Conservation (phyloP, 30 jellyfish, hydroid and myxozoan species). For the Kudoa iwatai region DNA sequence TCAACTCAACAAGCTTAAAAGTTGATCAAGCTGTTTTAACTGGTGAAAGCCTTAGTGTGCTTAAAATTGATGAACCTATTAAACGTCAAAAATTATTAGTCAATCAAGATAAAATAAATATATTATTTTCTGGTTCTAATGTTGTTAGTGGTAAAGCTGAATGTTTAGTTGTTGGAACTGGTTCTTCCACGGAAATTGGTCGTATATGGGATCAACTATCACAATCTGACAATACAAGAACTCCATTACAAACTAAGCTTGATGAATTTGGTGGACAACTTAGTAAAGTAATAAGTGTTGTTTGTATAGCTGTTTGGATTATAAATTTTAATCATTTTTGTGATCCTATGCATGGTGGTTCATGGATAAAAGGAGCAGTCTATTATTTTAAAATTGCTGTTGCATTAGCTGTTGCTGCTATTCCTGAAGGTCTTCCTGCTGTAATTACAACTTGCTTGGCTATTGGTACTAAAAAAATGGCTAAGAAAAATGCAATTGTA, state of each 20-base stretch:
- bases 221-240: constrained; percentile 20
- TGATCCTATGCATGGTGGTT: constrained; percentile 91
- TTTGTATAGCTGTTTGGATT: constrained; percentile 79
- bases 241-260: constrained; percentile 49
- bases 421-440: constrained; percentile 93
- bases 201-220: constrained; percentile 33
- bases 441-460: constrained; percentile 83
- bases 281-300: constrained; percentile 20
- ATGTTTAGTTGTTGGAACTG: constrained; percentile 72
- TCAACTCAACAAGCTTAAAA: constrained; percentile 28
- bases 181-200: constrained; percentile 62
- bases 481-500: constrained; percentile 75
- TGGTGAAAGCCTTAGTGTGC: constrained; percentile 6
- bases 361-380: constrained; percentile 78
- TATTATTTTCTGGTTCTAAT: constrained; percentile 23
- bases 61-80: neutral
- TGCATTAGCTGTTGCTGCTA: constrained; percentile 89
- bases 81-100: neutral
- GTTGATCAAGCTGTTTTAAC: constrained; percentile 53
- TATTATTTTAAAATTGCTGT: constrained; percentile 75
- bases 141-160: constrained; percentile 41
- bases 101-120: constrained; percentile 1
- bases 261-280: constrained; percentile 89
- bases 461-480: constrained; percentile 71
- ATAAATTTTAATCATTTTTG: constrained; percentile 51